Base-by-base conservation (phyloP, 30 jellyfish, hydroid and myxozoan genomes). In the Hydractinia symbiolongicarpus region DNA sequence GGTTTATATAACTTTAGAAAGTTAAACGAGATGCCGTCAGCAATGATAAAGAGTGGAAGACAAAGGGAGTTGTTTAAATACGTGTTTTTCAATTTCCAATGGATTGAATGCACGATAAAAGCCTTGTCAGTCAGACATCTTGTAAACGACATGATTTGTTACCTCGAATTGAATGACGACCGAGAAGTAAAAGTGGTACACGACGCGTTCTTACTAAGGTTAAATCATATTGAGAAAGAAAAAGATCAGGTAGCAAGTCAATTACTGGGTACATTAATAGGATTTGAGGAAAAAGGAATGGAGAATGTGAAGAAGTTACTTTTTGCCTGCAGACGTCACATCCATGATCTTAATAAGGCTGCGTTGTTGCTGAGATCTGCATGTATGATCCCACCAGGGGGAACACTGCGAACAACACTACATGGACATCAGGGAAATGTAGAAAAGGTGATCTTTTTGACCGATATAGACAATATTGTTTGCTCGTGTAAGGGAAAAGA, bases 371-470 rank as follows among this genome's bases (percentile, higher is more conserved):
- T 64, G 74, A 51, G 40, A 64, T 6, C 74, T 6, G 74, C 19
- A 64, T 64, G 74, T 64, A n/a, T 44, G 74, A 44, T 51, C 7
- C 8, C 74, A 64, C 74, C 74, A 7, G 40, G 74, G 4, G 74
- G 17, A 64, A 6, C 16, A 2, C 74, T 64, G 9, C 19, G 40
- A 0, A 51, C 74, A 13, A 64, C 74, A 13, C 16, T 64, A 8
- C 19, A 64, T 4, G 74, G 44, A 30, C 44, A 30, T 30, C 44
- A 30, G 44, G 44, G 44, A 30, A 30, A 30, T 30, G 44, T 30
- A 30, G 44, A 30, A 30, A 30, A 30, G 44, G 44, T 30, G 2
- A 0, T 30, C 2, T 30, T 30, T 30, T 30, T 30, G 44, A 2
- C 44, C 44, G 44, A 30, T 30, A 30, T 30, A 30, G 44, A 30